Evolutionary conservation across 2,113 vertebrate genomes (phyloP).

Genomic region (Phoxinus phoxinus): DNA sequence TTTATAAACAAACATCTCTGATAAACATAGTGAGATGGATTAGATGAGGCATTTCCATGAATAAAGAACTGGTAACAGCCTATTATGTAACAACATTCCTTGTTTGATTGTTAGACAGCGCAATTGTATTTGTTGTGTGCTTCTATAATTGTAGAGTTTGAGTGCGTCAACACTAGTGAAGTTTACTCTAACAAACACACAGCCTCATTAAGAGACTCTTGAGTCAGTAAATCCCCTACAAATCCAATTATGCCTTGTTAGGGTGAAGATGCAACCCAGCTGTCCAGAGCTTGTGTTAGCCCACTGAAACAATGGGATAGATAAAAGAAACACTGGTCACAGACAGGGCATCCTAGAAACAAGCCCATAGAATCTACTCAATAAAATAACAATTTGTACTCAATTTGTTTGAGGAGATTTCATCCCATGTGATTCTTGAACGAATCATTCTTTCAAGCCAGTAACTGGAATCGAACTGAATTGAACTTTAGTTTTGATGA

Average conservation of each 20-base stretch:
- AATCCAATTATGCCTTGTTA: slow-evolving; percentile 68
- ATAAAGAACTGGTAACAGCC: not conserved
- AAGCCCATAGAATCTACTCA: no score
- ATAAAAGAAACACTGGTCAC: slow-evolving; percentile 37
- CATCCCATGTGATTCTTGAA: no score
- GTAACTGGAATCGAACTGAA: no score
- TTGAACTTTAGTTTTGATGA: no score
- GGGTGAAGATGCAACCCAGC: slow-evolving; percentile 52
- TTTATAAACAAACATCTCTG: not conserved
- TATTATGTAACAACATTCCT: slow-evolving; percentile 19
- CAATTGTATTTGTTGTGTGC: slow-evolving; percentile 28
- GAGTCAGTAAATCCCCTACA: slow-evolving; percentile 67
- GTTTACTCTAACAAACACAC: slow-evolving; percentile 58
- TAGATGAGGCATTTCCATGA: not conserved
- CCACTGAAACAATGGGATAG: slow-evolving; percentile 52
- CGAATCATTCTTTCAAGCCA: no score
- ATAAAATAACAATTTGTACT: no score
- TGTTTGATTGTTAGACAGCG: slow-evolving; percentile 8
- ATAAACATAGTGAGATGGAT: slow-evolving; percentile 3
- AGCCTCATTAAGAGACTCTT: slow-evolving; percentile 71
- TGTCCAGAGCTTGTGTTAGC: slow-evolving; percentile 39
- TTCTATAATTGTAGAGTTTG: slow-evolving; percentile 24
- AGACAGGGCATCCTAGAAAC: slow-evolving; percentile 36
- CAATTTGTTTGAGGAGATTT: no score
- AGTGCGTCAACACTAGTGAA: slow-evolving; percentile 60